Base-by-base conservation (phyloP, 2,113 vertebrate genomes). In the Hydrolagus affinis region DNA sequence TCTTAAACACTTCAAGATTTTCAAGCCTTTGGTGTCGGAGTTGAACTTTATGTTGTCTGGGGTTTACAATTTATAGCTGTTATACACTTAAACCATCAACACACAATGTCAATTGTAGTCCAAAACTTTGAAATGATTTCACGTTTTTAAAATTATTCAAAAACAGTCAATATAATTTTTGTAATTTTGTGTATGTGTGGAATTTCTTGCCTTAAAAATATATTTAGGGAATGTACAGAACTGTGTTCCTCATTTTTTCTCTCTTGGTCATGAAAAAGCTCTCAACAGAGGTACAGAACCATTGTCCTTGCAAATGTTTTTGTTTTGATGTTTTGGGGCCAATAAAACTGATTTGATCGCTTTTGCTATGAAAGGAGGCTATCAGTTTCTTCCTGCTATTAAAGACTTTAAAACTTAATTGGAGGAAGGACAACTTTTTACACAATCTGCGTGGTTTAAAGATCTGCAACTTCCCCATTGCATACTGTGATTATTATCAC, bases 1-100 rank as follows among this genome's bases (percentile, higher is more conserved):
- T 83, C 60, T 32, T 4, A 83, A 83, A 25, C 15, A 32, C 66
- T 83, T 83, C 78, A 83, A 83, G 11, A 66, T 15, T 32, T 83
- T 66, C 62, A 21, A 32, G 17, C 66, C 28, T 68, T 25, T 68
- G 21, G 25, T 32, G 3, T 30, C 28, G 28, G 28, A 66, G 23
- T 30, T 83, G 66, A 83, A 17, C 9, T 15, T 66, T 30, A 66
- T 32, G 3, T 83, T 32, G 14, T 3, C 2, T 17, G 21, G 15
- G 12, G 59, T 80, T 80, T 80, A 28, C 76, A 64, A 28, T 28
- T 44, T 28, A 21, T 10, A 57, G 28, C 12, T 3, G 11, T 62
- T 62, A 80, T 62, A 80, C 57, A 11, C 6, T 23, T 80, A 80
- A 80, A 62, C 59, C 59, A 80, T 25, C 71, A 77, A 80, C 59